These are phyloP conservation scores for Bovichtus diacanthus DNA, from an alignment of 2,797 vertebrate genomes.

Conservation along the genomic window DNA sequence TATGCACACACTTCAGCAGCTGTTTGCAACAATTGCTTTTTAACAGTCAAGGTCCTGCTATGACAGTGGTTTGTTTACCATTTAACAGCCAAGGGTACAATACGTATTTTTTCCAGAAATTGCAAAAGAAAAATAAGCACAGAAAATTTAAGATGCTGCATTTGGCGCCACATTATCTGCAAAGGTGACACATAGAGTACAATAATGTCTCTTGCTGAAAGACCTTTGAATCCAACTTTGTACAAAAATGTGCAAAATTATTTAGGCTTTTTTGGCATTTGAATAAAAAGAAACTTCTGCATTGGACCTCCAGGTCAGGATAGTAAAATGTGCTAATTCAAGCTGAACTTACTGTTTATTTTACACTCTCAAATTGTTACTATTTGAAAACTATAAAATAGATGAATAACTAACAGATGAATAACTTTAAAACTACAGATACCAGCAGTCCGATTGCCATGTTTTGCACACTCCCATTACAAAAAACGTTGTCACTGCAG, in stretches of 20 bases:
- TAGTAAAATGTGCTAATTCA: no score
- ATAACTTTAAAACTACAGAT: not conserved
- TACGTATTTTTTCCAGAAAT: conserved; percentile 3
- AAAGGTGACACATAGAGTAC: not conserved
- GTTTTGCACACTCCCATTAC: not conserved
- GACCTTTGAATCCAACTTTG: not conserved
- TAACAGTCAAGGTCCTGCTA: conserved; percentile 46
- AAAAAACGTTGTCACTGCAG: not conserved
- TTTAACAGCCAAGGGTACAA: conserved; percentile 3
- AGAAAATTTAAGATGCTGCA: not conserved
- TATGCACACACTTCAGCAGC: conserved; percentile 68
- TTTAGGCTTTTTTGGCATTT: not conserved
- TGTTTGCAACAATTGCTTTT: conserved; percentile 82
- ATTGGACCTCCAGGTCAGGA: not conserved
- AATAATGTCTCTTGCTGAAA: not conserved
- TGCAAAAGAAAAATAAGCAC: not conserved
- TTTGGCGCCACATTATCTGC: not conserved
- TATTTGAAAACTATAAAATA: not conserved
- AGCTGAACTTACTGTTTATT: no score
- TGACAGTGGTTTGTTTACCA: conserved; percentile 65
- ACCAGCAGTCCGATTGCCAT: no score
- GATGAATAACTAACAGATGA: not conserved
- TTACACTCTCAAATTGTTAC: not conserved
- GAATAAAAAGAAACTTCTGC: not conserved
- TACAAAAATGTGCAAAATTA: not conserved